Percentiles rank a stretch among this genome's conserved stretches.
Evolutionary conservation across 2,888 invertebrate species (phyloP).

Genomic region (Rhagonycha fulva): DNA sequence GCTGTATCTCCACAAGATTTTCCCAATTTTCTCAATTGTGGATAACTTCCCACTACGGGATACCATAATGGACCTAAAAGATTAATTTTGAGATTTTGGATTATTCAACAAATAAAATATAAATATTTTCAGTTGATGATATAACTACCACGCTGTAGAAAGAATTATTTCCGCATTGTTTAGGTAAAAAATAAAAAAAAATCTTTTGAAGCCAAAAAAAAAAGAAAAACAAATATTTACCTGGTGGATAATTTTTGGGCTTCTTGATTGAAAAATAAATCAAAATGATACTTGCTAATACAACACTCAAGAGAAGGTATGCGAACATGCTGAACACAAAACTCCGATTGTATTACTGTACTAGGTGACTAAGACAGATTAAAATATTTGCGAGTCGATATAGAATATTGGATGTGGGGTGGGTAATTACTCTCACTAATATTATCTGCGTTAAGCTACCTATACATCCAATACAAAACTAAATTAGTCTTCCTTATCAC

Average conservation of each 20-base stretch:
- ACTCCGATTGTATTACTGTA: background rate
- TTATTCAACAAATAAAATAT: too few relatives aligned
- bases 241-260: background rate
- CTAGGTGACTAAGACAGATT: background rate
- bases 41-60: background rate
- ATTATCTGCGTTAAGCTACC: background rate
- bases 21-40: background rate
- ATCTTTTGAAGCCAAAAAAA: too few relatives aligned
- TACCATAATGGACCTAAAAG: background rate
- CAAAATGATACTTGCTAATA: background rate
- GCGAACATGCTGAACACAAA: background rate
- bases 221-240: background rate
- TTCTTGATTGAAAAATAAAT: background rate
- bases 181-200: too few relatives aligned
- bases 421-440: background rate
- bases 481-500: too few relatives aligned
- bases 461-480: too few relatives aligned
- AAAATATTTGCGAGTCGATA: background rate
- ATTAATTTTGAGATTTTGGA: too few relatives aligned
- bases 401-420: background rate
- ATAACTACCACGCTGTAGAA: too few relatives aligned
- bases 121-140: too few relatives aligned
- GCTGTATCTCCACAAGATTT: background rate
- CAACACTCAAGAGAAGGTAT: background rate
- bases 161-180: too few relatives aligned